A percentile compares a stretch with the other conserved stretches of the same genome.
phyloP scores from a whole-genome alignment of 2,113 vertebrate genomes.

The Ctenomys sociabilis region DNA sequence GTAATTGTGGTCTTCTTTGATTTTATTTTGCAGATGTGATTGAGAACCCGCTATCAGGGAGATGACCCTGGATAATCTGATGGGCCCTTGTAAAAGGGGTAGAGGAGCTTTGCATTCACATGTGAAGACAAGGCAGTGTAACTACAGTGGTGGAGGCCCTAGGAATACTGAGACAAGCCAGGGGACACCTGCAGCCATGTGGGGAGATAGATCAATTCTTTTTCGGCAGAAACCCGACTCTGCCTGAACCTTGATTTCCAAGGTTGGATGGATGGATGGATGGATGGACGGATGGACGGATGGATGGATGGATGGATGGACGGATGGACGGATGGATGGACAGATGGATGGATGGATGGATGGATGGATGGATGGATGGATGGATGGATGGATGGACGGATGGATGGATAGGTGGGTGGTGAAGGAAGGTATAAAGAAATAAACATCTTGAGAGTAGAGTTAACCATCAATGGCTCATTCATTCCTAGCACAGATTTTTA shows the following conservation, averaged over 20 bases:
- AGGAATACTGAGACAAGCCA: not conserved
- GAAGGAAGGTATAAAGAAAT: not conserved
- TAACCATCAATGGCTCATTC: not conserved
- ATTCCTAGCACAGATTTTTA: not conserved
- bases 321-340: not conserved
- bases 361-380: not conserved
- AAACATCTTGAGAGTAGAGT: not conserved
- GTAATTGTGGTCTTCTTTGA: not conserved
- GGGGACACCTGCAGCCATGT: not conserved
- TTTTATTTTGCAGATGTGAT: not conserved
- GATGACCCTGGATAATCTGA: not conserved
- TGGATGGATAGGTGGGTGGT: not conserved
- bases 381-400: not conserved
- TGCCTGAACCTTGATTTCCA: not conserved
- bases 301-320: not conserved
- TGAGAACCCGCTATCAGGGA: not conserved
- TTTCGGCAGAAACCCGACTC: not conserved
- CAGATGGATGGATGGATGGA: not conserved
- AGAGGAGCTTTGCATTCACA: not conserved
- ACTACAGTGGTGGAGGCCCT: not conserved
- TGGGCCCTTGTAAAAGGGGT: not conserved
- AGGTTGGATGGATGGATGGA: not conserved
- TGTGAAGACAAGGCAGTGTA: not conserved
- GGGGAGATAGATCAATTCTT: not conserved
- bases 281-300: not conserved